Evolutionary conservation across 2,797 vertebrate species (phyloP), one percentile per base, ranked within the genome.

Genomic region (Galago senegalensis): DNA sequence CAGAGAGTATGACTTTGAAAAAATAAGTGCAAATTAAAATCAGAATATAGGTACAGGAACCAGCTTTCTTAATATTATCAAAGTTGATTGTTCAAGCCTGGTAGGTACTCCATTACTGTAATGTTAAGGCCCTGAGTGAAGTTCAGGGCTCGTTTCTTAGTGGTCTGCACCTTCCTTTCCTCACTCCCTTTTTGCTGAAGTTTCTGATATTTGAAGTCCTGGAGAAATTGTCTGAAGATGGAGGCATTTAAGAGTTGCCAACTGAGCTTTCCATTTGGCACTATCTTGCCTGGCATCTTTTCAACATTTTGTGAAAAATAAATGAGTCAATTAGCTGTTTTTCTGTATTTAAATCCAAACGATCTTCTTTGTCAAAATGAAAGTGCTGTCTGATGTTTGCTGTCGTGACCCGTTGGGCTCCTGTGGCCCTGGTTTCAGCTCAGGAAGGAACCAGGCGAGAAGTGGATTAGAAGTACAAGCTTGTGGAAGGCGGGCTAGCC

Each of bases 291-390:
- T 67, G 90, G 25, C 61, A 82, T 1, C 0, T 63, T 77, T 97
- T 97, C 82, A 97, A 79, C 91, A 80, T 3, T n/a, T 87, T 43
- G 17, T 96, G 79, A 21, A 91, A 96, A 97, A 98, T 75, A 98
- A 98, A 97, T 96, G 4, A 6, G 49, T 97, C 27, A 37, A 16
- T 96, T 97, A 61, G 63, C 85, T 79, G 82, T 91, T 53, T 84
- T 53, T 84, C 31, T 94, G 34, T 96, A 94, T 97, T 96, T 75
- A 89, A 95, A 96, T 84, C 2, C 88, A 96, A 97, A 95, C 72
- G 21, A 73, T 96, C 67, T 56, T 61, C 49, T 87, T 88, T 67
- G 43, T 72, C 92, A 92, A 82, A 67, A 91, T 29, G 40, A 96
- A 98, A 97, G 93, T 67, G 11, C 16, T 70, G 89, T 34, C 2